Conservation (phyloP, 2,113 vertebrate genomes). For the Turdus rufiventris region DNA sequence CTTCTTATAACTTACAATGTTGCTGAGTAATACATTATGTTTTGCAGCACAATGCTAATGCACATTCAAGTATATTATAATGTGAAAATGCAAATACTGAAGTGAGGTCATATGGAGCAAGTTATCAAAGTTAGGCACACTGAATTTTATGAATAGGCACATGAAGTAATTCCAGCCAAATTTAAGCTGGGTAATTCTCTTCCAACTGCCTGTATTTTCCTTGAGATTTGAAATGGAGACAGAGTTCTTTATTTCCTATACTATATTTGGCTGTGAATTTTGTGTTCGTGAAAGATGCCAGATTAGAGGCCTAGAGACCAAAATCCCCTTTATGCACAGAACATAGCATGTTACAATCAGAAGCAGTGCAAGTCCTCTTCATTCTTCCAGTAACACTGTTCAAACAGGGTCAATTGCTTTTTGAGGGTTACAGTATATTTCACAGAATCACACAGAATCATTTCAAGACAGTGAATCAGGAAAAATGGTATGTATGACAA, state of each 20-base stretch:
- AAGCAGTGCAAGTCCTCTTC: background rate
- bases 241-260: background rate
- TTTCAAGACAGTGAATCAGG: background rate
- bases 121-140: background rate
- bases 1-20: background rate
- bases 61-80: background rate
- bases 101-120: background rate
- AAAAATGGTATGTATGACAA: background rate
- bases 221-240: background rate
- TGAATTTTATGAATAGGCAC: background rate
- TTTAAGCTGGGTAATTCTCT: background rate
- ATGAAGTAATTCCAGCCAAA: background rate
- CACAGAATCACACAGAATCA: background rate
- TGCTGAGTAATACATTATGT: background rate
- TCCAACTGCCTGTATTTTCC: background rate
- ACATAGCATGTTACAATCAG: background rate
- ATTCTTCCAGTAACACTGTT: background rate
- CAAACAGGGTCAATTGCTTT: background rate
- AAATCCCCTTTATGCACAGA: background rate
- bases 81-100: background rate
- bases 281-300: background rate
- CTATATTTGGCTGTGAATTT: background rate
- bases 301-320: background rate
- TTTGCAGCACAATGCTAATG: background rate
- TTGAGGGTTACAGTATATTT: background rate